Conservation (phyloP, 2,797 vertebrate species). For the Loriculus beryllinus region DNA sequence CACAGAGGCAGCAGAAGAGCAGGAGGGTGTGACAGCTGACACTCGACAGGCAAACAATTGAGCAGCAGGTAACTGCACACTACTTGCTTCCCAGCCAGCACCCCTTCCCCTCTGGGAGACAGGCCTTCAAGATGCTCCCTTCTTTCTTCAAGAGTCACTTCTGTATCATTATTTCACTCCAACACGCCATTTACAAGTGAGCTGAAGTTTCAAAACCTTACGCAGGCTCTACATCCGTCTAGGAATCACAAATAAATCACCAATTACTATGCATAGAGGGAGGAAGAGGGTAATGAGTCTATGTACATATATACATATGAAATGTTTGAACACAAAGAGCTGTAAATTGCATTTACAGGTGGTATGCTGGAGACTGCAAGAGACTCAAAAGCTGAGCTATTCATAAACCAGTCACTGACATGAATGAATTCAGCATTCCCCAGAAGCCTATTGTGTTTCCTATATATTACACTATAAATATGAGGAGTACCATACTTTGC, state of each 20-base stretch:
- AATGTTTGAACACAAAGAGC: constrained; percentile 68
- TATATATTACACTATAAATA: constrained; percentile 67
- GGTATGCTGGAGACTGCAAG: constrained; percentile 51
- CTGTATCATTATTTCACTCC: not conserved
- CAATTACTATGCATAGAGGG: constrained; percentile 54
- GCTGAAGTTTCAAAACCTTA: constrained; percentile 1
- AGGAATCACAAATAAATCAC: constrained; percentile 54
- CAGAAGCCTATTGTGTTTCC: constrained; percentile 63
- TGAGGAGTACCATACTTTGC: constrained; percentile 55
- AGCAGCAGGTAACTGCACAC: accelerated
- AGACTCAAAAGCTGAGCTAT: constrained; percentile 58
- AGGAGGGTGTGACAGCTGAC: not conserved
- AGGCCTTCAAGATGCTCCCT: not conserved
- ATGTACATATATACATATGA: constrained; percentile 62
- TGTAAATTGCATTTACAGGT: constrained; percentile 66
- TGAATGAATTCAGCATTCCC: constrained; percentile 60
- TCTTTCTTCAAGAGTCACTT: not conserved
- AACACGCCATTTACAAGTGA: not conserved
- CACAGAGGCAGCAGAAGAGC: not conserved
- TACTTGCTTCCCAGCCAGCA: not conserved
- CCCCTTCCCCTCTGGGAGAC: not conserved
- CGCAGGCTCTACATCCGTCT: not conserved
- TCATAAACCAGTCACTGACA: constrained; percentile 60
- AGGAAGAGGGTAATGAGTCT: constrained; percentile 57
- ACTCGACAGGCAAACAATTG: not conserved